Conservation (phyloP, 2,113 vertebrate genomes). For the Poicephalus meyeri region DNA sequence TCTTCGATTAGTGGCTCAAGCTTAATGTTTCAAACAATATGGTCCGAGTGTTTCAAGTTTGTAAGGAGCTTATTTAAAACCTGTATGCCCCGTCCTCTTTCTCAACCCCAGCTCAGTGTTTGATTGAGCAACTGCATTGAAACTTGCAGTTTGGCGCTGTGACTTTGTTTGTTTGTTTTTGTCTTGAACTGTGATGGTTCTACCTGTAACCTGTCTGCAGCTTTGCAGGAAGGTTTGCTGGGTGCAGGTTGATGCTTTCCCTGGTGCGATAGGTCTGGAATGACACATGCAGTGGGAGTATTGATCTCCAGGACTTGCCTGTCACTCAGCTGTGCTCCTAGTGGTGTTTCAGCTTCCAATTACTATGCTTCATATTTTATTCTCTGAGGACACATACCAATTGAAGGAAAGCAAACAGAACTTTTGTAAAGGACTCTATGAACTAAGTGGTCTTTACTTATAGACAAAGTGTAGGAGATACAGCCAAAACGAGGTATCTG, state of each 20-base stretch:
- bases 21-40: background rate
- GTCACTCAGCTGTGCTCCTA: accelerated
- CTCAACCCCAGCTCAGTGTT: background rate
- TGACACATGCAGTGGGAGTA: background rate
- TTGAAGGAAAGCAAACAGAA: background rate
- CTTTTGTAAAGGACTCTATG: background rate
- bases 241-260: background rate
- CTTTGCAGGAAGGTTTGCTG: background rate
- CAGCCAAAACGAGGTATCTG: background rate
- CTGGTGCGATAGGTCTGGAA: accelerated
- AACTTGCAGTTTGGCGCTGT: background rate
- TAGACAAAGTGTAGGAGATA: background rate
- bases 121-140: background rate
- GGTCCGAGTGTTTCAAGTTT: background rate
- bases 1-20: background rate
- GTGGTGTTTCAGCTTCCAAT: background rate
- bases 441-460: background rate
- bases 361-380: background rate
- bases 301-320: background rate
- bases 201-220: background rate
- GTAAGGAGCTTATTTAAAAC: background rate
- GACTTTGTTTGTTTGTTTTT: background rate
- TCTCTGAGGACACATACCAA: background rate
- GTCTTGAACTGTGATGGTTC: background rate
- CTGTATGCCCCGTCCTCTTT: background rate